Evolutionary conservation across 1,140 invertebrate genomes (phyloP).

Genomic region (Lasioglossum baleicum): DNA sequence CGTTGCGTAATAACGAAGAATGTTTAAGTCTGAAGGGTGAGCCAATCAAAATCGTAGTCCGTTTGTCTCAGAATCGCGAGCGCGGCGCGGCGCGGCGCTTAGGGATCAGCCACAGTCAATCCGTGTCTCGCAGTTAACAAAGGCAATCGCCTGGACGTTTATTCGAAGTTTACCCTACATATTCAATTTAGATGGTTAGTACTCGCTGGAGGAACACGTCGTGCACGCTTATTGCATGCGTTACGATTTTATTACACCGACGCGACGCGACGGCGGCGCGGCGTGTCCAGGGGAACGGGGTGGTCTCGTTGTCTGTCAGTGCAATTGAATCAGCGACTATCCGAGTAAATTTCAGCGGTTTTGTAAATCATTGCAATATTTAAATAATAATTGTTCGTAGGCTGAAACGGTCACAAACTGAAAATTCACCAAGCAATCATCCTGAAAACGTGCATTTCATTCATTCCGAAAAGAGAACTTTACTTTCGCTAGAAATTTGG

Average conservation of each 20-base stretch:
- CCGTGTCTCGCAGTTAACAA: not conserved
- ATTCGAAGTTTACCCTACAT: slow-evolving; percentile 18
- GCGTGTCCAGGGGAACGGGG: not conserved
- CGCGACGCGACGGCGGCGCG: no score
- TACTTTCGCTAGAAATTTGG: no score
- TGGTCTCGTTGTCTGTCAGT: not conserved
- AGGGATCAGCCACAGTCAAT: not conserved
- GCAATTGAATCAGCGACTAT: slow-evolving; percentile 7
- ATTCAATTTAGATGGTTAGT: slow-evolving; percentile 20
- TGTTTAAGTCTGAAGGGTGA: no score
- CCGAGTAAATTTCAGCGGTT: not conserved
- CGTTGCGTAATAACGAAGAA: no score
- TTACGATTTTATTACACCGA: slow-evolving; percentile 15
- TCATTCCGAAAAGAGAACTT: no score
- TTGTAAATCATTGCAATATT: not conserved
- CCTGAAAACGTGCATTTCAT: no score
- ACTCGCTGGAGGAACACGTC: not conserved
- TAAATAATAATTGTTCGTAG: no score
- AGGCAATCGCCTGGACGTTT: slow-evolving; percentile 1
- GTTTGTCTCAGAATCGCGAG: not conserved
- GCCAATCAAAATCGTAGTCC: not conserved
- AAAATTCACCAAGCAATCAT: no score
- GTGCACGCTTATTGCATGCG: slow-evolving; percentile 7
- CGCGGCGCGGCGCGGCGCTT: not conserved
- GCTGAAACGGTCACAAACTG: no score